phyloP scores from a whole-genome alignment of 2,888 invertebrate genomes.

The Matsumyia berberina region DNA sequence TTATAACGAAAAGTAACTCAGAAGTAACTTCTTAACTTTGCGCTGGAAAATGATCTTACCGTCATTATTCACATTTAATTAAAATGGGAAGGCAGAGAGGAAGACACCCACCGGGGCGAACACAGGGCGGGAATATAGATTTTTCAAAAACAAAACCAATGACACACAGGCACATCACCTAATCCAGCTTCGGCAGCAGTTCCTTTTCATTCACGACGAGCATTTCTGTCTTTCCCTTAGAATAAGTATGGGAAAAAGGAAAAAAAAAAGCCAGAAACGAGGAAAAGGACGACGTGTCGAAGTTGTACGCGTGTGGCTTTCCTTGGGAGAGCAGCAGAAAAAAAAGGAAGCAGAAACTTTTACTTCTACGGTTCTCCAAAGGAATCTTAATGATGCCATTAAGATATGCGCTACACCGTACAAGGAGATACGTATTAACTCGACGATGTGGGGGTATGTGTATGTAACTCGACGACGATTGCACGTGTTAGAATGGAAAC shows the following conservation, averaged over 20 bases:
- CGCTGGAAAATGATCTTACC: conserved; percentile 29
- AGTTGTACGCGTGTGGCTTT: conserved; percentile 16
- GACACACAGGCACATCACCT: conserved; percentile 8
- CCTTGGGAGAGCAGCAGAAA: not conserved
- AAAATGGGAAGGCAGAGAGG: conserved; percentile 4
- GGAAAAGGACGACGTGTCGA: not conserved
- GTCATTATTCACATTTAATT: conserved; percentile 52
- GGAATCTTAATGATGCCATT: conserved; percentile 72
- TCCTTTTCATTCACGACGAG: not conserved
- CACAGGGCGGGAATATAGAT: not conserved
- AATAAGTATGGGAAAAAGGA: not conserved
- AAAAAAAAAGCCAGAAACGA: not conserved
- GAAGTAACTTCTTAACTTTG: conserved; percentile 20
- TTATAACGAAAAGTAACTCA: not conserved
- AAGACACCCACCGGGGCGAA: not conserved
- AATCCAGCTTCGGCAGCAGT: conserved; percentile 13
- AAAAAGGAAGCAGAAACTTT: conserved; percentile 31
- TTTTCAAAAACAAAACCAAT: conserved; percentile 10
- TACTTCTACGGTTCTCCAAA: conserved; percentile 20
- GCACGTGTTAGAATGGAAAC: conserved; percentile 46
- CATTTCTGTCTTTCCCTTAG: not conserved
- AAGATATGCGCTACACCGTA: conserved; percentile 44
- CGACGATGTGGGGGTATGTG: not conserved
- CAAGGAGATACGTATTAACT: not conserved
- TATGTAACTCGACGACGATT: conserved; percentile 8